A percentile compares a stretch with the other conserved stretches of the same genome.
Conservation (phyloP, 2,888 invertebrate genomes). For the Drosophila kambysellisi region DNA sequence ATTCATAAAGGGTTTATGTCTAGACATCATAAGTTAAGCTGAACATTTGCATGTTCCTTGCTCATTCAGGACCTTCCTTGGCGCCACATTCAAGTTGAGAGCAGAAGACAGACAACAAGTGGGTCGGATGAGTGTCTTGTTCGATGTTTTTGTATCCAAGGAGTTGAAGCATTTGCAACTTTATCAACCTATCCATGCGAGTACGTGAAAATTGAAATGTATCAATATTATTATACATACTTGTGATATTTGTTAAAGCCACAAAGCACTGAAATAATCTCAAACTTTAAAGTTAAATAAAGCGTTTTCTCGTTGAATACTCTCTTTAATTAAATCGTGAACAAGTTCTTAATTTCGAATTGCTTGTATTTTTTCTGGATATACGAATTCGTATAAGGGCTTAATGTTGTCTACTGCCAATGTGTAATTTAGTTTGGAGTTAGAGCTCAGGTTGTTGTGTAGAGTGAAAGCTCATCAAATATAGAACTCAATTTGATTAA, state of each 20-base stretch:
- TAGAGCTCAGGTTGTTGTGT: not conserved
- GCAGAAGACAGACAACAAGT: not conserved
- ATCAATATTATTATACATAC: not conserved
- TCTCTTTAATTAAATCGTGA: not conserved
- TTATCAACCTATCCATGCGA: not conserved
- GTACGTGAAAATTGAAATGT: not conserved
- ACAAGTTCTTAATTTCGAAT: not conserved
- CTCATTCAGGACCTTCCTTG: not conserved
- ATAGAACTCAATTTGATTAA: conserved; percentile 72
- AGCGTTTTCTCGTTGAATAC: not conserved
- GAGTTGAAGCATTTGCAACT: not conserved
- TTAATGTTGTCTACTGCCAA: not conserved
- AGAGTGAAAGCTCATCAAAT: conserved; percentile 25
- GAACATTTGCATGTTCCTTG: not conserved
- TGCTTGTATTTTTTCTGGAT: not conserved
- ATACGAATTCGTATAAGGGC: not conserved
- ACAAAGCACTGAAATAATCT: not conserved
- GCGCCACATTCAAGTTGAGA: not conserved
- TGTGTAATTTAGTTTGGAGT: conserved; percentile 1
- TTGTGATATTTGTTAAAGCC: not conserved
- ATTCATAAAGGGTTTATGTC: not conserved
- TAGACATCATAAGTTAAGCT: not conserved
- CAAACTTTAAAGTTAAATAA: not conserved
- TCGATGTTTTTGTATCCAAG: not conserved
- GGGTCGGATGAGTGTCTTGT: not conserved